Evolutionary conservation across 2,797 vertebrate species (phyloP), one percentile per base, ranked within the genome.

Genomic region (Peromyscus melanophrys): DNA sequence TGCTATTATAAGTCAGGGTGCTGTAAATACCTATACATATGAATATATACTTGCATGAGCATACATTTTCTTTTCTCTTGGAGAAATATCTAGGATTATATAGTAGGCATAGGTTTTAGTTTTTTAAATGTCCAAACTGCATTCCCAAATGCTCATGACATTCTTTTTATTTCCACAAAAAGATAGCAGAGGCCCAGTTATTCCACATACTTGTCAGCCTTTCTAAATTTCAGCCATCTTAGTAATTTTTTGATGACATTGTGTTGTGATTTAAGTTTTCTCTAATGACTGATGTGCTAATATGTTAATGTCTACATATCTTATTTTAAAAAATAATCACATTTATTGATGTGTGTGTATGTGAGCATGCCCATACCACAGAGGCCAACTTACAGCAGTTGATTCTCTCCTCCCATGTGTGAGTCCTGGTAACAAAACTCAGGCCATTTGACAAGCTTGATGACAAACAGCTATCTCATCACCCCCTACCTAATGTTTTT

Each of bases 161-260:
- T 59, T 63, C 29, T 77, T 95, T 80, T 67, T 65, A 90, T 90
- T 90, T n/a, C 49, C 27, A 52, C 27, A 21, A 90, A 82, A 71
- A 10, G 12, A 40, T 73, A 40, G 11, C 43, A 84, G 59, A 67
- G 63, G 12, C 6, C 11, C 31, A 69, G 83, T 85, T 85, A 49
- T n/a, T 55, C 87, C 0, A 25, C 34, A 65, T 73, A 5, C 75
- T 63, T 69, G n/a, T 57, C 19, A 65, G 21, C 25, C 4, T 92
- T 95, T 86, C 61, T 0, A 31, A 52, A 69, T 89, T 85, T 75
- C 73, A 85, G 16, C 21, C 29, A 67, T 92, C 27, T 76, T 37
- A 34, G 23, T 75, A 6, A 63, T 61, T 81, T 21, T 8, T 29
- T 59, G 43, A 46, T 29, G 11, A 2, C 57, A 86, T 40, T 76